These are phyloP conservation scores for Orgyia antiqua DNA, from an alignment of 2,888 invertebrate species.

Conservation along the genomic window DNA sequence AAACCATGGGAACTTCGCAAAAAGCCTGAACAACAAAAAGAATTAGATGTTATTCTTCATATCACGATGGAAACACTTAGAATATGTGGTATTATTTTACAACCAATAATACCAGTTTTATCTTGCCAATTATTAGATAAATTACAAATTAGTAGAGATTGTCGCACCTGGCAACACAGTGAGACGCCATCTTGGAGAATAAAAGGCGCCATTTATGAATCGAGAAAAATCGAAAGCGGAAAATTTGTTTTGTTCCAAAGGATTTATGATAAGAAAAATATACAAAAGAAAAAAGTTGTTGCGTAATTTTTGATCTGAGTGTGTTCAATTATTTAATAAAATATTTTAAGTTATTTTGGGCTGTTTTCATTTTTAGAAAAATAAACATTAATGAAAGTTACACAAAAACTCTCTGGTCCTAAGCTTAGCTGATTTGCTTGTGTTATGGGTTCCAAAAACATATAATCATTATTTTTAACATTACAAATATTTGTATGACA, in stretches of 20 bases:
- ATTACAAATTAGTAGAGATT: slow-evolving; percentile 63
- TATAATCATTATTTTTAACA: too few species aligned
- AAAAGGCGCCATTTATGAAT: slow-evolving; percentile 54
- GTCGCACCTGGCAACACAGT: slow-evolving; percentile 54
- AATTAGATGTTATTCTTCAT: slow-evolving; percentile 86
- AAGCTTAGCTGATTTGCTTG: too few species aligned
- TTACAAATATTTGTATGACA: too few species aligned
- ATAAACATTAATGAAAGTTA: too few species aligned
- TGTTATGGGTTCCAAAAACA: too few species aligned
- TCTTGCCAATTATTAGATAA: slow-evolving; percentile 83
- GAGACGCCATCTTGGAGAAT: slow-evolving; percentile 59
- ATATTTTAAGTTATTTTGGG: not conserved
- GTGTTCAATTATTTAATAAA: not conserved
- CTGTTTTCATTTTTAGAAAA: too few species aligned
- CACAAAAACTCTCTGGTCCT: too few species aligned
- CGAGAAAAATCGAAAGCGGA: slow-evolving; percentile 56
- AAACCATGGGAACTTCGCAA: slow-evolving; percentile 94
- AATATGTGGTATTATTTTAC: slow-evolving; percentile 84
- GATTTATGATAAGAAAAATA: slow-evolving; percentile 53
- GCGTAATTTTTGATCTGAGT: too few species aligned
- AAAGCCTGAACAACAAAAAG: slow-evolving; percentile 68
- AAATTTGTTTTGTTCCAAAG: slow-evolving; percentile 67
- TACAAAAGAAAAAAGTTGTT: slow-evolving; percentile 45
- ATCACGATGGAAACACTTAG: slow-evolving; percentile 91
- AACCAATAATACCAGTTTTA: slow-evolving; percentile 90